Evolutionary conservation across 2,797 vertebrate genomes (phyloP).

Genomic region (Acanthurus lineatus): DNA sequence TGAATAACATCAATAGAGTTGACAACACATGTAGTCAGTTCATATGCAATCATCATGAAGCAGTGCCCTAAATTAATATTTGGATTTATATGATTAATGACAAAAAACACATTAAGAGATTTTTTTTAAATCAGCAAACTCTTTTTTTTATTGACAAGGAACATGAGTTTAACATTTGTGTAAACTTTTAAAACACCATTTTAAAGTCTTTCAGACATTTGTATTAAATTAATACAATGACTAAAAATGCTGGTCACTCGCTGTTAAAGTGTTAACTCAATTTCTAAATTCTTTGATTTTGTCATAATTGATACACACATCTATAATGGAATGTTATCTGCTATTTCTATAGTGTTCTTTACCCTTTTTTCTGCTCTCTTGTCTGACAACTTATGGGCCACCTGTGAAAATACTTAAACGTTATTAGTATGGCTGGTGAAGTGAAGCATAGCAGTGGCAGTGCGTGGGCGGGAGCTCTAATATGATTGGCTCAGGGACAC

Average conservation of each 20-base stretch:
- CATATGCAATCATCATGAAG: constrained; percentile 14
- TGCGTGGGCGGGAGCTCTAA: constrained; percentile 79
- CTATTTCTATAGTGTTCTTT: neutral
- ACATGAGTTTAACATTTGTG: constrained; percentile 9
- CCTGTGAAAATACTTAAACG: constrained; percentile 72
- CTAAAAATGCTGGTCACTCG: constrained; percentile 17
- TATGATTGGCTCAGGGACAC: constrained; percentile 82
- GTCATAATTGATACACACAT: neutral
- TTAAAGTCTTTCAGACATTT: constrained; percentile 12
- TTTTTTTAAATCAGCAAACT: constrained; percentile 25
- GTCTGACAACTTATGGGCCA: constrained; percentile 54
- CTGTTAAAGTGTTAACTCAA: neutral
- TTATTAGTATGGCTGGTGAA: constrained; percentile 72
- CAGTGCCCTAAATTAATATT: neutral
- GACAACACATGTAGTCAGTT: neutral
- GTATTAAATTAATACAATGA: constrained; percentile 35
- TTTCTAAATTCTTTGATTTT: neutral
- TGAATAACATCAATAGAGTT: neutral
- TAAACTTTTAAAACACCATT: constrained; percentile 2
- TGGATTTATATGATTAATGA: neutral
- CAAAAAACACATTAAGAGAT: neutral
- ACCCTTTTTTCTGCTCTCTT: constrained; percentile 17
- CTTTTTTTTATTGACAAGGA: constrained; percentile 4
- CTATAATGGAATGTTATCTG: neutral
- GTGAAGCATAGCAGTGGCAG: constrained; percentile 48